Evolutionary conservation across 2,888 invertebrate species (phyloP).

Genomic region (Oscheius sp.): DNA sequence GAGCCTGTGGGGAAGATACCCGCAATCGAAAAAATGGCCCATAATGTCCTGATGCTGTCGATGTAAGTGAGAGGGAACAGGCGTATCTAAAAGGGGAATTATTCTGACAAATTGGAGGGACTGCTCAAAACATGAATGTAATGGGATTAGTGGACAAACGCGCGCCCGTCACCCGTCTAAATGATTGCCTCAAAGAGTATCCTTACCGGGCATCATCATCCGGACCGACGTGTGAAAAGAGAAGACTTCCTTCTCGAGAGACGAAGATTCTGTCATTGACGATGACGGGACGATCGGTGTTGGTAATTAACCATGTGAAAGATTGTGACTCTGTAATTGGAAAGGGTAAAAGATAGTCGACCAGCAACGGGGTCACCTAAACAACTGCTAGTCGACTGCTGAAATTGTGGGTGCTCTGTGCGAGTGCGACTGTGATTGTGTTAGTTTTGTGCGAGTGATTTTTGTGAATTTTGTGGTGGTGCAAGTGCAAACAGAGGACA

Average conservation of each 20-base stretch:
- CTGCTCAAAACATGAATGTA: too few relatives aligned
- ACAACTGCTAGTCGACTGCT: neutral
- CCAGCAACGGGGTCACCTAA: neutral
- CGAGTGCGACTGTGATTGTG: slow-evolving; percentile 32
- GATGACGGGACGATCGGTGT: slow-evolving; percentile 62
- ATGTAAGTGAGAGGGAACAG: slow-evolving; percentile 66
- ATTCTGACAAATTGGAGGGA: neutral
- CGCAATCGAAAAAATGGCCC: slow-evolving; percentile 71
- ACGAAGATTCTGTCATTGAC: slow-evolving; percentile 66
- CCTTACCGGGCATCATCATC: slow-evolving; percentile 66
- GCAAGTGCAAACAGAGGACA: slow-evolving; percentile 23
- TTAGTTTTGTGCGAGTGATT: slow-evolving; percentile 26
- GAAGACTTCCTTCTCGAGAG: slow-evolving; percentile 70
- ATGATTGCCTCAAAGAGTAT: neutral
- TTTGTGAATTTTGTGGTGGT: slow-evolving; percentile 14
- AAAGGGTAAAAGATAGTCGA: neutral
- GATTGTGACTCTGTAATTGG: slow-evolving; percentile 64
- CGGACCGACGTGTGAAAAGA: slow-evolving; percentile 63
- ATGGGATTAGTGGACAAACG: neutral
- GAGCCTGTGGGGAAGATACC: slow-evolving; percentile 39
- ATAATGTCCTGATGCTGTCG: slow-evolving; percentile 69
- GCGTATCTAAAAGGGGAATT: slow-evolving; percentile 61
- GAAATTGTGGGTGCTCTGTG: slow-evolving; percentile 19
- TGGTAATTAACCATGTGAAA: slow-evolving; percentile 66
- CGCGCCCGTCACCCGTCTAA: neutral